Evolutionary conservation across 2,113 vertebrate genomes (phyloP).

Genomic region (Tenrec ecaudatus): DNA sequence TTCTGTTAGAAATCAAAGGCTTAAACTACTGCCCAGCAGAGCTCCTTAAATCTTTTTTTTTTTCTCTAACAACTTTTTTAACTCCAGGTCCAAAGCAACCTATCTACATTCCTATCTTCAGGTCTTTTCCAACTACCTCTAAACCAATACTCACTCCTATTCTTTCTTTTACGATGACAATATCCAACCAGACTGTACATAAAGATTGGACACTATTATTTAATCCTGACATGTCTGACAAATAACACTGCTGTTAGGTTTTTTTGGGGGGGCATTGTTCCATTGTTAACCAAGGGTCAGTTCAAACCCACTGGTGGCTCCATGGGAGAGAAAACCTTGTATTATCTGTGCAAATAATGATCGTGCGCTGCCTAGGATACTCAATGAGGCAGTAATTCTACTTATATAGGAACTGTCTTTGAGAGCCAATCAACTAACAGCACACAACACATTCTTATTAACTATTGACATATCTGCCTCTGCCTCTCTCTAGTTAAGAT

Average conservation of each 20-base stretch:
- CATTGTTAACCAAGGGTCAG: background rate
- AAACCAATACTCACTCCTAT: background rate
- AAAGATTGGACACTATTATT: background rate
- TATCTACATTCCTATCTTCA: background rate
- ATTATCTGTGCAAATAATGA: background rate
- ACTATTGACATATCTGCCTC: background rate
- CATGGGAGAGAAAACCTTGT: background rate
- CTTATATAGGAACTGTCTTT: background rate
- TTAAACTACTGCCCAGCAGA: background rate
- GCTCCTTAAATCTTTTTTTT: background rate
- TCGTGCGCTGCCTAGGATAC: background rate
- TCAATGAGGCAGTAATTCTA: background rate
- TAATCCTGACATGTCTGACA: background rate
- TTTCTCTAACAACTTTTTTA: conserved; percentile 19
- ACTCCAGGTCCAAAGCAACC: background rate
- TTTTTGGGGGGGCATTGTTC: background rate
- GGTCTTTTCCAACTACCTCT: background rate
- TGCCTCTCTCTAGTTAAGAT: background rate
- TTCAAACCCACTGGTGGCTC: background rate
- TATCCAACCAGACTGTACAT: conserved; percentile 5
- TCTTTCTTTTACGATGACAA: background rate
- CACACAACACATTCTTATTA: background rate
- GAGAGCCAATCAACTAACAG: background rate
- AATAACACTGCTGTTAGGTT: background rate
- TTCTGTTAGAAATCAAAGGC: background rate